Conservation (phyloP, 2,113 vertebrate species). For the Chiloscyllium plagiosum region DNA sequence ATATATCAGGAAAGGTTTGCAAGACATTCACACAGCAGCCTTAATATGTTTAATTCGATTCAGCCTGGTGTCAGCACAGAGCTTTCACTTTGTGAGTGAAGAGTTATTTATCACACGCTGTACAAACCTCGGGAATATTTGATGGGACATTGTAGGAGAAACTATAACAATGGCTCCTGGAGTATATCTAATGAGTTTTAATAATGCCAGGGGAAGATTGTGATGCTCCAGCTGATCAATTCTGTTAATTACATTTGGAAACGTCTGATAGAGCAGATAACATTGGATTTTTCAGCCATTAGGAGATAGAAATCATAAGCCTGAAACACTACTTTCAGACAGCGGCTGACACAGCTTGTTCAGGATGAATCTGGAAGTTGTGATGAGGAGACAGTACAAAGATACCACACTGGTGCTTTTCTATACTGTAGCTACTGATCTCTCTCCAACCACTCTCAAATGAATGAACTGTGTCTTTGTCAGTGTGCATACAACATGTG, state of each 20-base stretch:
- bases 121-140: neutral
- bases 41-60: neutral
- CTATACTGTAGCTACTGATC: no score
- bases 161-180: neutral
- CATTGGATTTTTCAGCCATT: neutral
- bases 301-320: neutral
- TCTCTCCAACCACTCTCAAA: neutral
- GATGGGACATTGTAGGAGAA: neutral
- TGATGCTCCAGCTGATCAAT: neutral
- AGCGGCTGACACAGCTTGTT: neutral
- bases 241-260: neutral
- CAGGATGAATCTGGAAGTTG: neutral
- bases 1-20: neutral
- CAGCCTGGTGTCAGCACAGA: neutral
- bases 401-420: neutral
- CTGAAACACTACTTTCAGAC: neutral
- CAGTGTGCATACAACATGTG: neutral
- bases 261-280: neutral
- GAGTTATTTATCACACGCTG: neutral
- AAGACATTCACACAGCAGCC: neutral
- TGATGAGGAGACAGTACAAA: neutral
- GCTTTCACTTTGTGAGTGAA: neutral
- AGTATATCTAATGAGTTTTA: neutral
- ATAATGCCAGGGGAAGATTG: neutral
- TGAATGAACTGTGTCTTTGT: neutral